Evolutionary conservation across 1,140 invertebrate genomes (phyloP), one percentile per base, ranked within the genome.

Genomic region (Macrotrachela quadricornifera): DNA sequence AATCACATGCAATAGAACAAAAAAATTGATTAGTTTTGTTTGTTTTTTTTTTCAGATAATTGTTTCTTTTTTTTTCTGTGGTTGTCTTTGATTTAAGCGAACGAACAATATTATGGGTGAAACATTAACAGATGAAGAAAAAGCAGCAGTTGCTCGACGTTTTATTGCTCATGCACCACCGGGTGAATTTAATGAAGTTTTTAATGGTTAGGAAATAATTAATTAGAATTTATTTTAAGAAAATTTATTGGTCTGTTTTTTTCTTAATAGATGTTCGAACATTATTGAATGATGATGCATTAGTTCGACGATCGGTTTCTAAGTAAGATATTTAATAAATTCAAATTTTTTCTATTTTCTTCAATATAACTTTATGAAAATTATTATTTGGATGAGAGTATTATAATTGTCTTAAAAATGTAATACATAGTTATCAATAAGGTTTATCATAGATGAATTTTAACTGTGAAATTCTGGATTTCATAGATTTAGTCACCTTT

Each of bases 101-200:
- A 46, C 44, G 10, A 46, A 46, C 12, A 46, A 46, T 16, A 46
- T 16, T 6, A 21, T 18, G 16, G 16, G 16, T 21, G 21, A 46
- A 46, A 46, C 13, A 11, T 18, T 21, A 46, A 18, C n/a, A 9
- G 44, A 46, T 18, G 17, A 46, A 46, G 21, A 16, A 46, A 21
- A 21, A 15, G 16, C 16, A 46, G 16, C 16, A 73, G 91, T 95
- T 75, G 85, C 87, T 55, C 88, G 87, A 57, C 81, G 92, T 78
- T 96, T 96, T 74, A 90, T 96, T 67, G 71, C 91, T 17, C 88
- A 95, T 74, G 88, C 90, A 45, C 91, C 91, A 30, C 91, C 92
- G 51, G 92, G 92, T 57, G 92, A 99, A 76, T 96, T 97, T 67
- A 96, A 96, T 72, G 92, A 97, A 77, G 92, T 97, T 51, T 96